These are phyloP conservation scores for Periophthalmodon schlosseri DNA, from an alignment of 2,113 vertebrate species.

Conservation along the genomic window DNA sequence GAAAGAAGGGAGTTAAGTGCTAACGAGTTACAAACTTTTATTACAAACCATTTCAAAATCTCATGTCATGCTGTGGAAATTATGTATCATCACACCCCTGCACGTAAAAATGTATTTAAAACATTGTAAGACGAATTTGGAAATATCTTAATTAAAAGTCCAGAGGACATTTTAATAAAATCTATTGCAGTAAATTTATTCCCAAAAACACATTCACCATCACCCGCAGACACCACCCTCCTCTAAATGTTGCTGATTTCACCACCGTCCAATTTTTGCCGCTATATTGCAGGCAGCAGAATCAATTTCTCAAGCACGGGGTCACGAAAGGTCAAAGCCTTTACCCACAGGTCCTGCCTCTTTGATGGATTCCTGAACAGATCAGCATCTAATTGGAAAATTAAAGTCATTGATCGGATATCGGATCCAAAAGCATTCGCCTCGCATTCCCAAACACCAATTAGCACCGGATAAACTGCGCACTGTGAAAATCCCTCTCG, in stretches of 20 bases:
- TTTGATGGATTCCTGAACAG: constrained; percentile 46
- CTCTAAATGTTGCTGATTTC: constrained; percentile 23
- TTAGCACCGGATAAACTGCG: constrained; percentile 57
- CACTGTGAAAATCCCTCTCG: constrained; percentile 10
- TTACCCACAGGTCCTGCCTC: constrained; percentile 17
- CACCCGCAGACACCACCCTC: not conserved
- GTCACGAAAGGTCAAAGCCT: constrained; percentile 52
- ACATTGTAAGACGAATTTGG: too few species aligned
- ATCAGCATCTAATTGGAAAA: constrained; percentile 69
- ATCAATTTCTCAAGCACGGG: constrained; percentile 40
- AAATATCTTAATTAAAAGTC: too few species aligned
- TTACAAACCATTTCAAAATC: too few species aligned
- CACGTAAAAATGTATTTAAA: too few species aligned
- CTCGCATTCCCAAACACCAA: constrained; percentile 59
- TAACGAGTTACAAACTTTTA: too few species aligned
- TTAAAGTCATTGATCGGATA: constrained; percentile 59
- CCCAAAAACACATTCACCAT: not conserved
- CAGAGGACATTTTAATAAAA: too few species aligned
- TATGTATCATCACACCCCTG: too few species aligned
- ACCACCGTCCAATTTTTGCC: constrained; percentile 11
- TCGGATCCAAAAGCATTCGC: constrained; percentile 45
- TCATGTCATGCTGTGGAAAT: too few species aligned
- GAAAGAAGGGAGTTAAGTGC: too few species aligned
- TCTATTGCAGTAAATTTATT: not conserved
- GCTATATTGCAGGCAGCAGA: constrained; percentile 19